These are phyloP conservation scores for Petaurus breviceps DNA, from an alignment of 2,113 vertebrate genomes.

Conservation along the genomic window DNA sequence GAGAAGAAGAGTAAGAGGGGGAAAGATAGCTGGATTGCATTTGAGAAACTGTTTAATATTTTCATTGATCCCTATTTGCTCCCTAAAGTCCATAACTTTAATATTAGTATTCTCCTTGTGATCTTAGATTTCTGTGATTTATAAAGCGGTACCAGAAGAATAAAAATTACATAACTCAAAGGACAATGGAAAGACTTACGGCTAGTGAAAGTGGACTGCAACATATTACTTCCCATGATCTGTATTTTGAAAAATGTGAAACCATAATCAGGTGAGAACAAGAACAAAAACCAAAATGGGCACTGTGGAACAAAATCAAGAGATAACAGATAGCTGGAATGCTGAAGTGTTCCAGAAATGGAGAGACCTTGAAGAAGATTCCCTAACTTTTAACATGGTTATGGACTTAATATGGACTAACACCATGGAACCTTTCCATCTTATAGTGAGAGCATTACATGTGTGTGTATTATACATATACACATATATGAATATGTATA, in stretches of 20 bases:
- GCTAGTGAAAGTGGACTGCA: background rate
- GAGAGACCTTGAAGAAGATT: background rate
- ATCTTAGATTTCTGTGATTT: background rate
- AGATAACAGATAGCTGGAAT: background rate
- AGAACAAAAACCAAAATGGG: background rate
- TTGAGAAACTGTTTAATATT: background rate
- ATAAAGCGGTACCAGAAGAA: background rate
- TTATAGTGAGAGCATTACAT: background rate
- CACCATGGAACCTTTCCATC: background rate
- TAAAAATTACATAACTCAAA: background rate
- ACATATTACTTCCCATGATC: background rate
- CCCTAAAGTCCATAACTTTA: background rate
- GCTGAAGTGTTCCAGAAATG: background rate
- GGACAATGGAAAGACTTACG: background rate
- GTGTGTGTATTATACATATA: background rate
- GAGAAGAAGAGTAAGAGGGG: background rate
- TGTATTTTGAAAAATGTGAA: background rate
- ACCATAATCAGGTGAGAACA: background rate
- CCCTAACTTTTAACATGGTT: background rate
- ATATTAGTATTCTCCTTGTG: background rate
- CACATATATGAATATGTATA: background rate
- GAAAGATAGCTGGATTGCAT: background rate
- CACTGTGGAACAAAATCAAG: background rate
- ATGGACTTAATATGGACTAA: background rate
- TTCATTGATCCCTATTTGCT: background rate